Percentiles rank a stretch among this genome's conserved stretches.
phyloP scores from a whole-genome alignment of 2,797 vertebrate species.

The Hipposideros larvatus region DNA sequence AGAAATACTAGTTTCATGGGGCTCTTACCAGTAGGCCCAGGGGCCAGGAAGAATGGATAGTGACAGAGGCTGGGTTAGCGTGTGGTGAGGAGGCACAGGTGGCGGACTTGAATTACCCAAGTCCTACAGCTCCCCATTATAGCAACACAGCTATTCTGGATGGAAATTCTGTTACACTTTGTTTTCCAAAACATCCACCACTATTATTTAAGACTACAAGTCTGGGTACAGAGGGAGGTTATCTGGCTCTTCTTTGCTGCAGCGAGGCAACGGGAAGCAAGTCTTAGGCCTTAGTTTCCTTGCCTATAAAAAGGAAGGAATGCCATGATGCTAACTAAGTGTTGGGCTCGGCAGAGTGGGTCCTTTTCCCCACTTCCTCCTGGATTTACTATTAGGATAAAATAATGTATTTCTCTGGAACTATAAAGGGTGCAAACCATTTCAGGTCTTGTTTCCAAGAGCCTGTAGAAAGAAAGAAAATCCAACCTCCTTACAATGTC shows the following conservation, averaged over 20 bases:
- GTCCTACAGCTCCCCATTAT: fast-evolving
- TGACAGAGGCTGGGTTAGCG: not conserved
- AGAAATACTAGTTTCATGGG: not conserved
- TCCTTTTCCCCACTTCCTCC: not conserved
- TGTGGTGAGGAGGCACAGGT: too few species aligned
- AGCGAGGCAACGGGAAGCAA: not conserved
- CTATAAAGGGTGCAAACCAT: not conserved
- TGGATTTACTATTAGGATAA: not conserved
- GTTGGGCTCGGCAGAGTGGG: not conserved
- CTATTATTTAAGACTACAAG: not conserved
- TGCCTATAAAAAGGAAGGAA: not conserved
- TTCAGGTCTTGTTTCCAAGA: not conserved
- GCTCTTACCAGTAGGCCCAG: not conserved
- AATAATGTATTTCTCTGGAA: not conserved
- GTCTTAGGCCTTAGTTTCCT: not conserved
- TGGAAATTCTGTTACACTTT: not conserved
- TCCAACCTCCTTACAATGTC: not conserved
- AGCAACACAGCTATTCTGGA: not conserved
- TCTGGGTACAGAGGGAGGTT: not conserved
- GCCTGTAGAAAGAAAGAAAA: not conserved
- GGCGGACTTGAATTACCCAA: not conserved
- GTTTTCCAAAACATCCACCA: not conserved
- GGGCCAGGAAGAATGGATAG: not conserved
- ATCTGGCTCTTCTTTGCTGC: not conserved
- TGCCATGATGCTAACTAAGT: too few species aligned